Percentiles rank a stretch among this genome's conserved stretches.
Evolutionary conservation across 1,140 invertebrate species (phyloP).

Genomic region (Megalopta genalis): DNA sequence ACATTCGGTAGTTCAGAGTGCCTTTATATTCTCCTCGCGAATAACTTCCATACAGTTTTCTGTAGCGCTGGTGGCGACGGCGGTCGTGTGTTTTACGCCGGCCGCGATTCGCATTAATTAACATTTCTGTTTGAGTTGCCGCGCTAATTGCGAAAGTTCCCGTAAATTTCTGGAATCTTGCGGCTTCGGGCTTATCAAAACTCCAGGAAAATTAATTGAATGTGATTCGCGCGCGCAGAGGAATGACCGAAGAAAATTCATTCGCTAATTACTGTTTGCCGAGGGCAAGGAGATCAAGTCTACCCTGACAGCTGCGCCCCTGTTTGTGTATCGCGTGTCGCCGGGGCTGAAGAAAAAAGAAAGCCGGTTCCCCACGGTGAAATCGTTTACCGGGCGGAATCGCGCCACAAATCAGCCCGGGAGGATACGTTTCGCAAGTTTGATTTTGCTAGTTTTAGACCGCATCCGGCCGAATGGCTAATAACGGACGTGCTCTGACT

Average conservation of each 20-base stretch:
- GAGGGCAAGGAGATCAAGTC: not conserved
- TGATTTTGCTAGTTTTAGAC: conserved; percentile 61
- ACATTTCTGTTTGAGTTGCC: not conserved
- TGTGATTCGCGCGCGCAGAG: not conserved
- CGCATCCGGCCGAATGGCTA: conserved; percentile 65
- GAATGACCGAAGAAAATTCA: not conserved
- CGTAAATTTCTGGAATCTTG: not conserved
- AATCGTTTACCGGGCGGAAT: not conserved
- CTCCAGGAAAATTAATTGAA: not conserved
- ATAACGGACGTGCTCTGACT: conserved; percentile 72
- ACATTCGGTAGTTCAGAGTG: too few species aligned
- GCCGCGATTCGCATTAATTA: not conserved
- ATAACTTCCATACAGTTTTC: not conserved
- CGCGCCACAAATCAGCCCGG: not conserved
- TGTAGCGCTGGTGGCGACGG: not conserved
- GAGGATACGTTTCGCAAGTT: conserved; percentile 48
- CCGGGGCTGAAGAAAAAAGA: too few species aligned
- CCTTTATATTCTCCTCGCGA: not conserved
- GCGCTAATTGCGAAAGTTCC: not conserved
- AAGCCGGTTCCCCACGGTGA: not conserved
- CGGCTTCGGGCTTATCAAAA: not conserved
- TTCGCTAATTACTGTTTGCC: not conserved
- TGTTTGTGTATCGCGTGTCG: too few species aligned
- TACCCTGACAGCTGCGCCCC: too few species aligned
- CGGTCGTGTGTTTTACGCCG: not conserved